Conservation (phyloP, 1,140 invertebrate species). For the Aphaenogaster rudis region DNA sequence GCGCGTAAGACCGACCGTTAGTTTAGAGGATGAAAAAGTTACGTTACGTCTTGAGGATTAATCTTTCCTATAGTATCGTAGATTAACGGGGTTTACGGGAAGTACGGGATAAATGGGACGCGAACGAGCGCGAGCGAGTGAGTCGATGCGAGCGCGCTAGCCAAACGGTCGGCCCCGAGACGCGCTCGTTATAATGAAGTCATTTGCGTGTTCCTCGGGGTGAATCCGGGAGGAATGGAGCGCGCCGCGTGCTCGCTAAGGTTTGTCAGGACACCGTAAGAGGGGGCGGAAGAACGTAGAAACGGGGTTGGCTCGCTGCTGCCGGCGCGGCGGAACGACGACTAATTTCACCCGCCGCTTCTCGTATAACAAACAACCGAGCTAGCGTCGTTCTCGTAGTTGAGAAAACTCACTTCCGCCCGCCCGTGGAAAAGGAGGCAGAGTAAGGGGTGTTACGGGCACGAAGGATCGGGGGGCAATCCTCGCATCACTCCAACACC, state of each 20-base stretch:
- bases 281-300: conserved; percentile 24
- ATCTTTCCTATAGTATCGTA: conserved; percentile 41
- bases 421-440: conserved; percentile 39
- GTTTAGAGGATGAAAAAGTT: conserved; percentile 27
- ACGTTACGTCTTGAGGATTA: conserved; percentile 1
- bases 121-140: neutral
- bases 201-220: conserved; percentile 81
- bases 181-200: conserved; percentile 81
- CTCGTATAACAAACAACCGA: conserved; percentile 80
- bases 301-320: conserved; percentile 20
- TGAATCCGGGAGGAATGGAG: conserved; percentile 77
- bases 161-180: conserved; percentile 2
- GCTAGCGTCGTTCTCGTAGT: conserved; percentile 41
- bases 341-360: conserved; percentile 83
- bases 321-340: conserved; percentile 65
- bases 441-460: neutral
- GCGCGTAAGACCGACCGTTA: neutral
- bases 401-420: conserved; percentile 57
- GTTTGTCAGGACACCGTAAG: conserved; percentile 39
- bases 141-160: neutral
- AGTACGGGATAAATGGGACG: conserved; percentile 32
- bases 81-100: conserved; percentile 24
- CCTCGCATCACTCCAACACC: conserved; percentile 33
- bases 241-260: conserved; percentile 46
- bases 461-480: conserved; percentile 10